Conservation (phyloP, 2,797 vertebrate species). For the Lerista edwardsae region DNA sequence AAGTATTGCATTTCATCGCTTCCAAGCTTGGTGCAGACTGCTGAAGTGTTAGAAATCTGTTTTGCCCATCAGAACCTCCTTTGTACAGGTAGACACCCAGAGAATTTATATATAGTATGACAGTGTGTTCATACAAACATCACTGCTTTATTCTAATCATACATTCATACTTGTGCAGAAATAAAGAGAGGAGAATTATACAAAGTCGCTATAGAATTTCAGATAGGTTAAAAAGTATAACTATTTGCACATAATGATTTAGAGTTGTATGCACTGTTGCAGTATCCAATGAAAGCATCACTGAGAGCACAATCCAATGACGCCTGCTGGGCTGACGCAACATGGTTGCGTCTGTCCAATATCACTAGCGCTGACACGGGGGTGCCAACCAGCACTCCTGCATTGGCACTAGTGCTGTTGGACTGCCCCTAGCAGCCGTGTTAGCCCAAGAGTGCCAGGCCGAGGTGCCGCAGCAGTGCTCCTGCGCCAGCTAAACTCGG, state of each 20-base stretch:
- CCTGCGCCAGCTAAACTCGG: too few species aligned
- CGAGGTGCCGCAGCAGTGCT: too few species aligned
- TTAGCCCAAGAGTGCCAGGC: too few species aligned
- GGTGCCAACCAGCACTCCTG: too few species aligned
- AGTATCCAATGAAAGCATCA: not conserved
- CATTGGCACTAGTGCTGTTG: too few species aligned
- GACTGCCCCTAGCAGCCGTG: too few species aligned
- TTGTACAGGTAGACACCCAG: not conserved
- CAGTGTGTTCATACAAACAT: not conserved
- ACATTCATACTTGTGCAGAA: not conserved
- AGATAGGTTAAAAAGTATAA: not conserved
- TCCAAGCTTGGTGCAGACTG: slow-evolving; percentile 39
- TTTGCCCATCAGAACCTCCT: slow-evolving; percentile 22
- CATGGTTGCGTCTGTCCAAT: too few species aligned
- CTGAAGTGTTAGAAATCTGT: slow-evolving; percentile 58
- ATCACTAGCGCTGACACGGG: too few species aligned
- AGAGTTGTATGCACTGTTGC: not conserved
- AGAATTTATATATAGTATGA: not conserved
- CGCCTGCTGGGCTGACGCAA: too few species aligned
- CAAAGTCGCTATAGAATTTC: not conserved
- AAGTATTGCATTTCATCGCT: too few species aligned
- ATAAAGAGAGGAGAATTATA: not conserved
- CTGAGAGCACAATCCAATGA: too few species aligned
- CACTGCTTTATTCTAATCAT: not conserved
- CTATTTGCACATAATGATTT: not conserved